Conservation (phyloP, 1,140 invertebrate genomes). For the Cydia amplana region DNA sequence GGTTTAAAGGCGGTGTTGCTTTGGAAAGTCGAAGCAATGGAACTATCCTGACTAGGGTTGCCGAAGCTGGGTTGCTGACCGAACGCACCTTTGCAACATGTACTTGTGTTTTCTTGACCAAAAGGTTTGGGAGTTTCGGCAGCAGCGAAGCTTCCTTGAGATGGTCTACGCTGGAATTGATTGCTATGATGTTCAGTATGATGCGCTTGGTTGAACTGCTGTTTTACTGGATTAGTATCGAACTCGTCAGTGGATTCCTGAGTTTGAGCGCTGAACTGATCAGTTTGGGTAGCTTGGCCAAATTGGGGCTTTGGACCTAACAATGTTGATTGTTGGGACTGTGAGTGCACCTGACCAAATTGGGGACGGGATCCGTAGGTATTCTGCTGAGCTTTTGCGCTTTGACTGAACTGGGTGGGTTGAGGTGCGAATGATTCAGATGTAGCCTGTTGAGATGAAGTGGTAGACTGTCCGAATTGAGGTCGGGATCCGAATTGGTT, state of each 20-base stretch:
- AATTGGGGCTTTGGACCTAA: background rate
- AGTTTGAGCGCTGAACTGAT: slow-evolving; percentile 7
- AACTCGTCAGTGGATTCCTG: slow-evolving; percentile 3
- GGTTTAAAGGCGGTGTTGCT: background rate
- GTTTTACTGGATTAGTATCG: background rate
- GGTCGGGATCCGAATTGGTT: slow-evolving; percentile 16
- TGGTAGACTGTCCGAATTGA: slow-evolving; percentile 18
- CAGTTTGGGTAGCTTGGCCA: background rate
- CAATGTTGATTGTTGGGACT: background rate
- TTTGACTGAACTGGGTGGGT: background rate
- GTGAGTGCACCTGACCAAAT: slow-evolving; percentile 19
- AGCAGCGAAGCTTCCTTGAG: background rate
- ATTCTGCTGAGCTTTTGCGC: background rate
- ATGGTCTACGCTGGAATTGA: slow-evolving; percentile 29
- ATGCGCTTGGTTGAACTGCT: slow-evolving; percentile 9
- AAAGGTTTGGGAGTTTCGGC: slow-evolving; percentile 2
- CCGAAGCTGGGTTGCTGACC: slow-evolving; percentile 15
- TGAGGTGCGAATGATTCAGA: slow-evolving; percentile 4
- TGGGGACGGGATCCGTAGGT: slow-evolving; percentile 11
- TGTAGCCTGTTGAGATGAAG: background rate
- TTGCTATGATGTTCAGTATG: slow-evolving; percentile 1
- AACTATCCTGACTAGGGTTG: slow-evolving; percentile 30
- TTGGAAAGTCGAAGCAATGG: slow-evolving; percentile 28
- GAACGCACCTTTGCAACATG: background rate
- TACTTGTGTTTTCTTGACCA: background rate